Evolutionary conservation across 2,113 vertebrate genomes (phyloP).

Genomic region (Chaetodon auriga): DNA sequence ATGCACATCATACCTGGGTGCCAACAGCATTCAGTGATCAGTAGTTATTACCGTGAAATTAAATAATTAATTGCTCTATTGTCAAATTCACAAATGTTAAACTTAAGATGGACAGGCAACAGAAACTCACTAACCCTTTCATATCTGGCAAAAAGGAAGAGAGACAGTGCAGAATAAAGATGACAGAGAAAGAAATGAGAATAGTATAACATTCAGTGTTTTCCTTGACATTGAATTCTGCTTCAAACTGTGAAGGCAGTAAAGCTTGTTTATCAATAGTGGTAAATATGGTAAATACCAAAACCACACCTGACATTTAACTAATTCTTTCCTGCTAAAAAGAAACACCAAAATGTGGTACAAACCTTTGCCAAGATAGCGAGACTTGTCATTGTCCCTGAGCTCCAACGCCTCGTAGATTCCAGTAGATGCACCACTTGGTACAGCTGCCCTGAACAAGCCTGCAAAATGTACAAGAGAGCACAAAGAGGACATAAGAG

Average conservation of each 20-base stretch:
- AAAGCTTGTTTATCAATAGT: background rate
- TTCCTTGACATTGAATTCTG: background rate
- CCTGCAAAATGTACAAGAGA: conserved; percentile 79
- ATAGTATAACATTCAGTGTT: background rate
- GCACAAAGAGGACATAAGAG: background rate
- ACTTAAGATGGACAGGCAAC: conserved; percentile 16
- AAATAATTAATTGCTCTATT: background rate
- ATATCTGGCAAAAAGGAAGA: conserved; percentile 83
- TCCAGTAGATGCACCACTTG: conserved; percentile 96
- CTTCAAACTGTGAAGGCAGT: background rate
- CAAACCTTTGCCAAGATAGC: conserved; percentile 95
- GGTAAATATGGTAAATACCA: background rate
- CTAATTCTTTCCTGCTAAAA: background rate
- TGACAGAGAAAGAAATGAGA: conserved; percentile 3
- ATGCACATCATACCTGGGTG: conserved; percentile 45
- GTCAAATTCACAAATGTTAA: background rate
- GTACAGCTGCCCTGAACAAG: conserved; percentile 95
- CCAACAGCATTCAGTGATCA: conserved; percentile 2
- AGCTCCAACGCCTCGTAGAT: conserved; percentile 98
- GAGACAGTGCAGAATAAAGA: conserved; percentile 11
- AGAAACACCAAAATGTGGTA: background rate
- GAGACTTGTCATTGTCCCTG: conserved; percentile 96
- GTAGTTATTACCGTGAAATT: background rate
- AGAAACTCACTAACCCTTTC: conserved; percentile 90
- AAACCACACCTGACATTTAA: background rate